Evolutionary conservation across 2,113 vertebrate species (phyloP), one percentile per base, ranked within the genome.

Genomic region (Sinocyclocheilus grahami): DNA sequence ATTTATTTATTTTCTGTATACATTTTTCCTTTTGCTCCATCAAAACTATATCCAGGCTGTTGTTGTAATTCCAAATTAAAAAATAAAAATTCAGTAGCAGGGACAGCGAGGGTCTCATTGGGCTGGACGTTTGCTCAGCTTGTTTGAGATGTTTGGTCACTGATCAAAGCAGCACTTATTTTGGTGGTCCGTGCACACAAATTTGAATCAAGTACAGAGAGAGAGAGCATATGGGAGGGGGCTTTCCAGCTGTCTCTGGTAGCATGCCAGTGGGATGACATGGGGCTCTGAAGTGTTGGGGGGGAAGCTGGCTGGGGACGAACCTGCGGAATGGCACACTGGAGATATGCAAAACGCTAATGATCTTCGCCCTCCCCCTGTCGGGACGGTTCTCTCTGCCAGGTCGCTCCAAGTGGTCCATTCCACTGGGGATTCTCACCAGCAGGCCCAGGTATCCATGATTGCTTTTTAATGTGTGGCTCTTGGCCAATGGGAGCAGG

Each of bases 391-490:
- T 81, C 86, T 87, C 86, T 86, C 58, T 82, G 85, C 86, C 88
- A 89, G 86, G 76, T 69, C 86, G 58, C 60, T 87, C 88, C 86
- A 87, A 88, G 89, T 81, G 83, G 83, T 78, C 84, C n/a, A 60
- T 85, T 92, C 90, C 86, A 75, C 74, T 79, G 89, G 88, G 90
- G 90, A 90, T 89, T 89, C 87, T 87, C 86, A 89, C 87, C 83
- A 89, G 87, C 90, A 88, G 87, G 87, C 85, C 89, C 87, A 90
- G 88, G 90, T 89, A 86, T 63, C 86, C 83, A 85, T 88, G 87
- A 89, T 87, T 90, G 91, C 88, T 89, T 93, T 90, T 92, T 91
- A 92, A 91, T 89, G 88, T 86, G 86, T 87, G 89, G 88, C 90
- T 91, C 85, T 48, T 78, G 88, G 91, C 91, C 91, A 90, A 90